Evolutionary conservation across 2,888 invertebrate genomes (phyloP), one percentile per base, ranked within the genome.

Genomic region (Drosophila kanekoi): DNA sequence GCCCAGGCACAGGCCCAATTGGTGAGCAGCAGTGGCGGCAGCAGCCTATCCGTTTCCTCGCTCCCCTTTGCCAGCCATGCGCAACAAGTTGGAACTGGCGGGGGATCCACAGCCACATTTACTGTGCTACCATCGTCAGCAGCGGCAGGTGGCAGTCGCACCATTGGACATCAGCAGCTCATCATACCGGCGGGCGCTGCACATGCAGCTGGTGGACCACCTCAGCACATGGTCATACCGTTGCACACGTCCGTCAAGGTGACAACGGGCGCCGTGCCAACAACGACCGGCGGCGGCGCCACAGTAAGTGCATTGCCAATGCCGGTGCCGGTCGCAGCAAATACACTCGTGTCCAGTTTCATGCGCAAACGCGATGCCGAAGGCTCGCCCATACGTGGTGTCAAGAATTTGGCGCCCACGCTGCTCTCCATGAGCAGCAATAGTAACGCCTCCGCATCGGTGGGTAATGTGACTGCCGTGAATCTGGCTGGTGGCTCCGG

Each of bases 301-400:
- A 78, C 81, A 35, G 74, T 77, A 1, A 81, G 81, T 44, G 79
- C 82, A 1, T n/a, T 83, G 37, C 71, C 72, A 3, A 76, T 76
- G 77, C 66, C 61, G 13, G 56, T 76, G 14, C 66, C 76, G 1
- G 71, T 75, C 8, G 48, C 68, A 1, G 60, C 82, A 1, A 70
- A 67, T 6, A 48, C 90, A 0, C 72, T 88, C 1, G 87, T 89
- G 3, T 82, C 92, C 11, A 97, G 87, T 96, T 98, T 93, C 93
- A 79, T 98, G 63, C 94, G 98, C 66, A 98, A 98, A 93, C 94
- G 98, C 40, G 98, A 98, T 79, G 94, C 95, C 52, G 98, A 98
- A 63, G 92, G 91, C 10, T 94, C 95, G 0, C 95, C 95, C 0
- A 92, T 95, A 65, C 95, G 96, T 69, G 95, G 94, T 0, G 94